phyloP scores from a whole-genome alignment of 2,888 invertebrate species.

The Pachymerium ferrugineum region DNA sequence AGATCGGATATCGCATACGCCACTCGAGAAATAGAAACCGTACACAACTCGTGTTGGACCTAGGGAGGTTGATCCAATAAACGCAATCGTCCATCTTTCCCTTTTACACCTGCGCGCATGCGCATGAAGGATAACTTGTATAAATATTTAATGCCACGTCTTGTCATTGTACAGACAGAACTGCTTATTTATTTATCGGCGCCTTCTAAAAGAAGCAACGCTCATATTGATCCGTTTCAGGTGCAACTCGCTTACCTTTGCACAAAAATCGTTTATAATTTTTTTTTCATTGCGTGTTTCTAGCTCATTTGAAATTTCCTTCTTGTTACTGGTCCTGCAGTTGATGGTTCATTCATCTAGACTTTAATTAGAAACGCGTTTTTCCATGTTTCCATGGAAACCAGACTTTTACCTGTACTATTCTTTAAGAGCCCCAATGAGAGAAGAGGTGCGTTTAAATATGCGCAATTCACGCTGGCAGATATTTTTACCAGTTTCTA shows the following conservation, averaged over 20 bases:
- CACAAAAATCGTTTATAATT: background rate
- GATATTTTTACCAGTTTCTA: too few species aligned
- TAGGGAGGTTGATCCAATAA: background rate
- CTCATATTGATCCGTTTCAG: background rate
- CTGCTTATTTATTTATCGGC: slow-evolving; percentile 2
- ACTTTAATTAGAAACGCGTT: slow-evolving; percentile 1
- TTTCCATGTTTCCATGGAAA: background rate
- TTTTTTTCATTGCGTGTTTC: background rate
- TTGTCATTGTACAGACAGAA: slow-evolving; percentile 10
- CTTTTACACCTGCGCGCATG: background rate
- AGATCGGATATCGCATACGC: background rate
- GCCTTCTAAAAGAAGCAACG: background rate
- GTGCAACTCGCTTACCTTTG: slow-evolving; percentile 3
- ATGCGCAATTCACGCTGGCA: too few species aligned
- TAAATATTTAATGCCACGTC: slow-evolving; percentile 10
- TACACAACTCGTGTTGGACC: background rate
- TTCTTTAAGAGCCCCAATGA: too few species aligned
- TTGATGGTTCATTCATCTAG: background rate
- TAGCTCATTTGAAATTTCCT: background rate
- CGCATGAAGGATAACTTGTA: background rate
- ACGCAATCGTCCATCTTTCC: background rate
- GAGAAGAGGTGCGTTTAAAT: too few species aligned
- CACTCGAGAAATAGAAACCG: background rate
- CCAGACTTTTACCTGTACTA: too few species aligned
- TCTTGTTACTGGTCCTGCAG: background rate